Evolutionary conservation across 2,888 invertebrate genomes (phyloP).

Genomic region (Steinernema hermaphroditum): DNA sequence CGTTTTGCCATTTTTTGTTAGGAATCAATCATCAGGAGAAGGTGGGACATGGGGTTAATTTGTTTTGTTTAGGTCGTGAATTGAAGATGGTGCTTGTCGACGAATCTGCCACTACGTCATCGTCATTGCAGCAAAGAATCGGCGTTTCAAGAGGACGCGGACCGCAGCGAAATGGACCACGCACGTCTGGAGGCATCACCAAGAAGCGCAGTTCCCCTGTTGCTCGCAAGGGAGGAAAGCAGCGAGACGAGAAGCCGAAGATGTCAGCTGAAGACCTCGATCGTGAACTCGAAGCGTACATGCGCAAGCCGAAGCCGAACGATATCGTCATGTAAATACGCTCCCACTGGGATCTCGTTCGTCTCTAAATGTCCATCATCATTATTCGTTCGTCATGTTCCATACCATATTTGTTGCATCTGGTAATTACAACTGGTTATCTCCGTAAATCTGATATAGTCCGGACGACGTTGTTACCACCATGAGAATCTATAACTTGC

Average conservation of each 20-base stretch:
- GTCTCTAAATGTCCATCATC: background rate
- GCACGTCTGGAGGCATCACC: constrained; percentile 9
- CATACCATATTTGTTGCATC: background rate
- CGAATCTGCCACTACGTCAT: constrained; percentile 4
- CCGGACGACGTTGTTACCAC: background rate
- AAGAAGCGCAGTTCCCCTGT: constrained; percentile 15
- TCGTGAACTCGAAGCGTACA: constrained; percentile 39
- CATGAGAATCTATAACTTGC: background rate
- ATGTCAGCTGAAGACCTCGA: constrained; percentile 39
- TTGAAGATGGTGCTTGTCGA: constrained; percentile 23
- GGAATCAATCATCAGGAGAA: constrained; percentile 1
- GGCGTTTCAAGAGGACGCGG: constrained; percentile 1
- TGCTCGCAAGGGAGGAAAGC: constrained; percentile 3
- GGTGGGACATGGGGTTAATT: background rate
- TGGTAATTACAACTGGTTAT: background rate
- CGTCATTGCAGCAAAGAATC: constrained; percentile 10
- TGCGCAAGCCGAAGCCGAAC: constrained; percentile 30
- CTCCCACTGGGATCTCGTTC: too few species aligned
- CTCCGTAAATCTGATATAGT: too few species aligned
- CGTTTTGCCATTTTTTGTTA: constrained; percentile 17
- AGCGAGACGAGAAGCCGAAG: constrained; percentile 33
- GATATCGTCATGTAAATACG: constrained; percentile 24
- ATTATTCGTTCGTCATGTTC: background rate
- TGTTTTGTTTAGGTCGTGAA: constrained; percentile 23
- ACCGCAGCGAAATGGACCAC: constrained; percentile 1